Conservation (phyloP, 23 tunicate genomes). For the Botrylloides violaceus region DNA sequence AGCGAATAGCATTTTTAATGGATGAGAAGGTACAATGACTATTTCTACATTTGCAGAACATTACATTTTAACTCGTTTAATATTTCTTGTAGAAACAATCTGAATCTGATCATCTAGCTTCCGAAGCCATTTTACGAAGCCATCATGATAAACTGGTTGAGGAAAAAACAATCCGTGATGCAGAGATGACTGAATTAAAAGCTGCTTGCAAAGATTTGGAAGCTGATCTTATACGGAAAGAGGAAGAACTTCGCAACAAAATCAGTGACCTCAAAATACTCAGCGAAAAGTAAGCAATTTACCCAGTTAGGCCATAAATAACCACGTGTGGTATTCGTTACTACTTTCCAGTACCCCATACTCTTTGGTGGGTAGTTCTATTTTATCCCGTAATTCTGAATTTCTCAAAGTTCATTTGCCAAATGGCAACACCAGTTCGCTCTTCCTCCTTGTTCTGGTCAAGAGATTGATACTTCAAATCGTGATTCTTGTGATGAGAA, state of each 20-base stretch:
- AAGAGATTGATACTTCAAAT: too few relatives aligned
- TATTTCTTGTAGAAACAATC: constrained; percentile 39
- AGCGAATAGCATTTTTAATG: constrained; percentile 58
- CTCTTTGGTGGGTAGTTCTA: background rate
- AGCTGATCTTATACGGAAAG: constrained; percentile 30
- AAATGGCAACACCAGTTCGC: too few relatives aligned
- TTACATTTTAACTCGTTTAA: background rate
- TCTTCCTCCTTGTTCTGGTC: too few relatives aligned
- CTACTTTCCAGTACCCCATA: background rate
- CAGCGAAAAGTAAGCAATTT: constrained; percentile 38
- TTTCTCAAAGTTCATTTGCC: background rate
- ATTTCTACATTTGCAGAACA: background rate
- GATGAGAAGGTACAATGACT: constrained; percentile 86
- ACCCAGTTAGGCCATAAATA: too few relatives aligned
- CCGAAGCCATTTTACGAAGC: constrained; percentile 65
- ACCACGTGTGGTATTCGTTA: background rate
- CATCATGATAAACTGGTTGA: constrained; percentile 41
- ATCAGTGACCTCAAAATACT: constrained; percentile 49
- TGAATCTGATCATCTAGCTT: constrained; percentile 52
- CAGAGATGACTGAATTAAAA: constrained; percentile 26
- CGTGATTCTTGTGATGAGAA: too few relatives aligned
- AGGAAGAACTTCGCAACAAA: constrained; percentile 36
- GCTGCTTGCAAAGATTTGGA: constrained; percentile 34
- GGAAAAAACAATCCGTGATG: constrained; percentile 6
- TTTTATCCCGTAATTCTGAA: background rate